A percentile compares a stretch with the other conserved stretches of the same genome.
Evolutionary conservation across 2,888 invertebrate species (phyloP).

Genomic region (Crossocerus cetratus): DNA sequence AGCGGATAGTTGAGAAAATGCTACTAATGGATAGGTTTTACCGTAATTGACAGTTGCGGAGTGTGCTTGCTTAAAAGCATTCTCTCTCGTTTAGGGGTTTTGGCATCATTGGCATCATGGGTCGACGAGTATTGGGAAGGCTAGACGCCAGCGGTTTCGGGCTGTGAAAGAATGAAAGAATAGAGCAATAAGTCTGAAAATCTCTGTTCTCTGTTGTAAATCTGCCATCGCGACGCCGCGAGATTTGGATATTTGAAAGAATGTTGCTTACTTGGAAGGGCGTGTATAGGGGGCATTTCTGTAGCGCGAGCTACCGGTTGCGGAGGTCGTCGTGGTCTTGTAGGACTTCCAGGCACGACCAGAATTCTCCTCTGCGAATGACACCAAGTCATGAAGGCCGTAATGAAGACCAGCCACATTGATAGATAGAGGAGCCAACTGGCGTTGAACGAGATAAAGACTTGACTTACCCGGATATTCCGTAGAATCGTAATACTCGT

Average conservation of each 20-base stretch:
- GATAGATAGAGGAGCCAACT: too few relatives aligned
- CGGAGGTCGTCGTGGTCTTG: slow-evolving; percentile 78
- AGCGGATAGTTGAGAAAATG: too few relatives aligned
- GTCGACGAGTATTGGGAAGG: slow-evolving; percentile 49
- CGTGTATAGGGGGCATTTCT: slow-evolving; percentile 81
- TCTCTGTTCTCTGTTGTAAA: too few relatives aligned
- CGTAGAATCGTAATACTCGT: slow-evolving; percentile 78
- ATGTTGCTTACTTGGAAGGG: slow-evolving; percentile 78
- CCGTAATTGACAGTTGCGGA: slow-evolving; percentile 6
- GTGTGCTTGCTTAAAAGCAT: slow-evolving; percentile 32
- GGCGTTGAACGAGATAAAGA: too few relatives aligned
- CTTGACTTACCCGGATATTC: slow-evolving; percentile 76
- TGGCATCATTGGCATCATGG: slow-evolving; percentile 47
- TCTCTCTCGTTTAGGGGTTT: slow-evolving; percentile 51
- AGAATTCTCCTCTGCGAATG: slow-evolving; percentile 79
- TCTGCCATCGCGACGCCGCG: too few relatives aligned
- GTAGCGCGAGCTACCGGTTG: slow-evolving; percentile 79
- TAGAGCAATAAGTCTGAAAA: not conserved
- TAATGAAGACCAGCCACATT: too few relatives aligned
- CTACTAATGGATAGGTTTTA: slow-evolving; percentile 15
- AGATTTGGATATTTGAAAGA: too few relatives aligned
- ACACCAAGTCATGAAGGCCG: too few relatives aligned
- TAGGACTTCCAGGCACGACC: slow-evolving; percentile 80
- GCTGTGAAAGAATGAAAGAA: slow-evolving; percentile 53
- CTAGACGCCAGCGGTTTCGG: slow-evolving; percentile 52